A percentile compares a stretch with the other conserved stretches of the same genome.
Conservation (phyloP, 2,797 vertebrate genomes). For the Chelonia mydas region DNA sequence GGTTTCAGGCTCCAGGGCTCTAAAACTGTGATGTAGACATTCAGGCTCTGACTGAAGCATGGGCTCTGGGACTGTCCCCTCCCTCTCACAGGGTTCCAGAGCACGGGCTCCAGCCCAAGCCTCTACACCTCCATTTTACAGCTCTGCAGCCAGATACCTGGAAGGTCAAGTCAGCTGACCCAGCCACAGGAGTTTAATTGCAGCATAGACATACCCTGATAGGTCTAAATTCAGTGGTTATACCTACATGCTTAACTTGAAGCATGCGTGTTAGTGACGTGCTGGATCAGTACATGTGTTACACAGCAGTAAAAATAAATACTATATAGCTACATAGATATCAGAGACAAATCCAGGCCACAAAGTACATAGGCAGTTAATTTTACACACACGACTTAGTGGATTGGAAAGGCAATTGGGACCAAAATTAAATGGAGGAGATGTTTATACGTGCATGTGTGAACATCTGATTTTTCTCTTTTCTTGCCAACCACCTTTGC, state of each 20-base stretch:
- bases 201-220: not conserved
- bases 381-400: not conserved
- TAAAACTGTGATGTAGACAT: too few relatives aligned
- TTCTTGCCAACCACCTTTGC: not conserved
- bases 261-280: not conserved
- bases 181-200: not conserved
- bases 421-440: not conserved
- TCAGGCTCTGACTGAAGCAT: too few relatives aligned
- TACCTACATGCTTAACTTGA: not conserved
- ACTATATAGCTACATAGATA: too few relatives aligned
- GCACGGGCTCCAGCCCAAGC: too few relatives aligned
- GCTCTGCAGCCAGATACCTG: too few relatives aligned
- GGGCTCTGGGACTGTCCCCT: too few relatives aligned
- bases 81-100: too few relatives aligned
- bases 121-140: too few relatives aligned
- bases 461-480: not conserved
- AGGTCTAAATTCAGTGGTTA: not conserved
- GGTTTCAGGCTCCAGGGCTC: too few relatives aligned
- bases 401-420: not conserved
- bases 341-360: not conserved
- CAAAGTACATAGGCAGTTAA: not conserved
- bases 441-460: not conserved
- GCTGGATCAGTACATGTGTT: not conserved
- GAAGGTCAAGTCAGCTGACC: not conserved
- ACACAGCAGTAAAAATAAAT: not conserved